Percentiles rank a stretch among this genome's conserved stretches.
Evolutionary conservation across 1,140 invertebrate genomes (phyloP).

Genomic region (Akabosia matsudoensis): DNA sequence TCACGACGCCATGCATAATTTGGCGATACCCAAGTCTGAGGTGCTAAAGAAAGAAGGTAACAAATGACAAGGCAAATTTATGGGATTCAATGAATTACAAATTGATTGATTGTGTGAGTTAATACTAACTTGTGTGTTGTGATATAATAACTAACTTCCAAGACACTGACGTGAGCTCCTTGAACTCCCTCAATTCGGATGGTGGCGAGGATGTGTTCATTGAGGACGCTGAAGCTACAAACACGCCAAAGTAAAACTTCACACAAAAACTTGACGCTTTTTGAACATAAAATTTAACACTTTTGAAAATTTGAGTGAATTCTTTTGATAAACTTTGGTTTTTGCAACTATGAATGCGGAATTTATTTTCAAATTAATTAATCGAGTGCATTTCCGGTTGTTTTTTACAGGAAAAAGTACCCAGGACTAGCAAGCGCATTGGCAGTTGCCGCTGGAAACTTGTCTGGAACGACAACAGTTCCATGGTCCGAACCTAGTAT

Average conservation of each 20-base stretch:
- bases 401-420: conserved; percentile 18
- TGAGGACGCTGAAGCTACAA: conserved; percentile 49
- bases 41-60: conserved; percentile 57
- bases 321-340: no score
- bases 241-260: conserved; percentile 23
- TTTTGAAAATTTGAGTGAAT: no score
- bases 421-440: neutral
- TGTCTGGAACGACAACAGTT: conserved; percentile 10
- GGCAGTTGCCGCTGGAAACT: neutral
- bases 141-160: neutral
- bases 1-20: conserved; percentile 47
- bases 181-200: conserved; percentile 59
- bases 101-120: conserved; percentile 15
- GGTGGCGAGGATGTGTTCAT: conserved; percentile 58
- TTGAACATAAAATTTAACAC: no score
- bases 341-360: no score
- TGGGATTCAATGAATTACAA: neutral
- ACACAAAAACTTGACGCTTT: neutral
- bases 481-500: conserved; percentile 29
- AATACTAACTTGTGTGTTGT: neutral
- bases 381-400: neutral
- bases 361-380: neutral
- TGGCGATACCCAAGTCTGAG: conserved; percentile 49
- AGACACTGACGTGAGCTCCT: conserved; percentile 60
- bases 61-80: neutral